Conservation (phyloP, 1,140 invertebrate genomes). For the Ganaspis sp. region DNA sequence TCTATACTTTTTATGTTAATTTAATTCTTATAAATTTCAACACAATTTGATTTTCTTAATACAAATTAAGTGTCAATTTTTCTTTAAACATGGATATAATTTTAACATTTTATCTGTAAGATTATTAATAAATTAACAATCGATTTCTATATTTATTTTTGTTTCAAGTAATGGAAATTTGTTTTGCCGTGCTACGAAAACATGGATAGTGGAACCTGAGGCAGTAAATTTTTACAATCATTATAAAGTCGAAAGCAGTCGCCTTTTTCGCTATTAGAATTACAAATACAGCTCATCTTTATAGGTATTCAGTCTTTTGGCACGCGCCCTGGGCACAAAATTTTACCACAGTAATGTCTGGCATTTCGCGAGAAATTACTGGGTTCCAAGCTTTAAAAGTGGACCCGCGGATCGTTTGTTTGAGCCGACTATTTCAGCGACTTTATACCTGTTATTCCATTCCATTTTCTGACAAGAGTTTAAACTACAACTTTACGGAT, state of each 20-base stretch:
- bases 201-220: background rate
- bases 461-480: constrained; percentile 5
- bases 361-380: constrained; percentile 37
- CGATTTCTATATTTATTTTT: no score
- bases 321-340: constrained; percentile 52
- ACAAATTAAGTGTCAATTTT: no score
- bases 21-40: no score
- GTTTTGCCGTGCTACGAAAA: no score
- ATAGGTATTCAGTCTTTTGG: constrained; percentile 33
- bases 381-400: background rate
- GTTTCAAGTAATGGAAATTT: no score
- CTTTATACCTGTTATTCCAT: constrained; percentile 2
- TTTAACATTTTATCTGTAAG: no score
- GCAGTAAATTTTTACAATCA: background rate
- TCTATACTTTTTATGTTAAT: no score
- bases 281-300: constrained; percentile 46
- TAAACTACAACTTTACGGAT: background rate
- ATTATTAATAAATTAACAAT: no score
- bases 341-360: constrained; percentile 45
- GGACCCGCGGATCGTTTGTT: constrained; percentile 1
- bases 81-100: no score
- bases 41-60: no score
- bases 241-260: constrained; percentile 23
- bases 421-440: background rate
- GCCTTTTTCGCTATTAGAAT: constrained; percentile 48